Evolutionary conservation across 2,888 invertebrate species (phyloP), one percentile per base, ranked within the genome.

Genomic region (Macrosiphum euphorbiae): DNA sequence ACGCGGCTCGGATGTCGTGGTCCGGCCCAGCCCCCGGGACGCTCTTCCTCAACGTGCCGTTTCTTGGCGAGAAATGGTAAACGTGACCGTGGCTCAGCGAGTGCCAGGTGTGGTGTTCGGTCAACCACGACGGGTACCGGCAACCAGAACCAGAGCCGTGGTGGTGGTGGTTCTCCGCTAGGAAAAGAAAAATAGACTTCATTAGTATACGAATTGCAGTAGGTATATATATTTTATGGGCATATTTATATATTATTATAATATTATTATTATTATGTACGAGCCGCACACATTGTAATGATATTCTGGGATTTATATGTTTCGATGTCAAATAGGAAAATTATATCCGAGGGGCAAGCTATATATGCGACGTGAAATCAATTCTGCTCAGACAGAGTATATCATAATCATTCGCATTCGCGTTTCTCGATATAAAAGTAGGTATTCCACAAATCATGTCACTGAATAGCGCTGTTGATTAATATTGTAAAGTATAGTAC

Each of bases 51-150:
- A 94, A 95, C 95, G 95, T 95, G 95, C 95, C 96, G 96, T 95
- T 96, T 96, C 95, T 96, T 96, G 95, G 97, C 35, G 97, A 97
- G 95, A 98, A 97, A 95, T 97, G 97, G 96, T 97, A 98, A 94
- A 97, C 97, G 95, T 97, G 97, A 47, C 97, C 96, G 95, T 97
- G 97, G 95, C 98, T 98, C 94, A 98, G 96, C 94, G 97, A 97
- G 96, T 97, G 97, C 98, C 98, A 98, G 95, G 97, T 97, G 96
- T 97, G 97, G 95, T 98, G 98, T 93, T 97, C 97, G 95, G 97
- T 97, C 94, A 98, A 97, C 98, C 98, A 98, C 26, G 96, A 95
- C 0, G 98, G 98, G 96, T 98, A 98, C 95, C 97, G 97, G 96
- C 98, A 98, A 94, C 97, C 94, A 4, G 94, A 90, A 20, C 94